Percentiles rank a stretch among this genome's conserved stretches.
These are phyloP conservation scores for Caenorhabditis virilis DNA, from an alignment of 2,888 invertebrate species.

Conservation along the genomic window DNA sequence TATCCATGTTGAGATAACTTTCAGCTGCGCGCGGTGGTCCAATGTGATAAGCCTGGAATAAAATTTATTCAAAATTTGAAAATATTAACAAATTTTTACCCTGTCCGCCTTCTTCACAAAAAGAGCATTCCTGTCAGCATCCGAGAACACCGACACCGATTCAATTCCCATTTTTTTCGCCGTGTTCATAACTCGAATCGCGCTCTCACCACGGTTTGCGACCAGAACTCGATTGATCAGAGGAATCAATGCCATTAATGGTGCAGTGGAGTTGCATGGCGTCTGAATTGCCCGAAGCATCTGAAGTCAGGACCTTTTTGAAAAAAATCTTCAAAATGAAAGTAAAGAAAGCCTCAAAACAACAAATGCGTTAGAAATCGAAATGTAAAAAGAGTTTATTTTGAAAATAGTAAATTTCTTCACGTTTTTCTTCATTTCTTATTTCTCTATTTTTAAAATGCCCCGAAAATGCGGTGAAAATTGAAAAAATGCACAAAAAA, in stretches of 20 bases:
- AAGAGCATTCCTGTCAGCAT: constrained; percentile 66
- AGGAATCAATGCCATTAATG: constrained; percentile 46
- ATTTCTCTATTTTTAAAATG: too few relatives aligned
- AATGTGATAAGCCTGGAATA: constrained; percentile 78
- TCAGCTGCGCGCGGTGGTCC: constrained; percentile 79
- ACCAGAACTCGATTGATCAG: constrained; percentile 67
- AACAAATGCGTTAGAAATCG: too few relatives aligned
- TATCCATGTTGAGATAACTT: constrained; percentile 86
- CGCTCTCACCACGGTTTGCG: constrained; percentile 70
- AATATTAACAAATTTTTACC: too few relatives aligned
- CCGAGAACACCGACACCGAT: constrained; percentile 87
- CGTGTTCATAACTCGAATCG: constrained; percentile 73
- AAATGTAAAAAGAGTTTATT: too few relatives aligned
- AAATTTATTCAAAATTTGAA: too few relatives aligned
- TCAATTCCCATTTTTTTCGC: constrained; percentile 84
- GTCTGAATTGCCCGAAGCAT: constrained; percentile 39
- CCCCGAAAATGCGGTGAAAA: too few relatives aligned
- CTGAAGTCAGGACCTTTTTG: constrained; percentile 7
- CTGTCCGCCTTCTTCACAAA: constrained; percentile 51
- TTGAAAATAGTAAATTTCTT: too few relatives aligned
- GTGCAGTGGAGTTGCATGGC: constrained; percentile 36
- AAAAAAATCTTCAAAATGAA: not conserved
- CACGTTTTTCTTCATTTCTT: too few relatives aligned
- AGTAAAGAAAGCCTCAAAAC: too few relatives aligned
- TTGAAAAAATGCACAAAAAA: too few relatives aligned